Conservation (phyloP, 2,797 vertebrate genomes). For the Prionace glauca region DNA sequence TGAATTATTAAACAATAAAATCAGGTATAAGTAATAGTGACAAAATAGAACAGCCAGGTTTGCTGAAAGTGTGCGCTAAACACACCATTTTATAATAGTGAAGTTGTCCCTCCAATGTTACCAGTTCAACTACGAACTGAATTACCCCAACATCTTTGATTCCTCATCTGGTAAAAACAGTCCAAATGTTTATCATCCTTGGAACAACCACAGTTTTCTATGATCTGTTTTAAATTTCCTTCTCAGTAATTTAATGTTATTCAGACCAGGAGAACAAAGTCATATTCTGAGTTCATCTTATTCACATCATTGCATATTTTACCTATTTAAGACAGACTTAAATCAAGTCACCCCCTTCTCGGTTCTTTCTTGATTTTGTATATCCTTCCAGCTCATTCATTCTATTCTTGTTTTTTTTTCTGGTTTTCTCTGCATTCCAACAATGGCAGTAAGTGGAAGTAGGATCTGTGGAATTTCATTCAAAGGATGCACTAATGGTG, state of each 20-base stretch:
- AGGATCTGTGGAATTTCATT: background rate
- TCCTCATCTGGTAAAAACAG: background rate
- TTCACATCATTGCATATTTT: background rate
- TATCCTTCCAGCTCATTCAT: background rate
- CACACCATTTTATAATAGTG: background rate
- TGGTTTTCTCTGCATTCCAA: background rate
- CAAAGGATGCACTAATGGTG: background rate
- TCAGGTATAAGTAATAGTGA: background rate
- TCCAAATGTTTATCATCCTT: constrained; percentile 8
- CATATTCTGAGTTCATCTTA: background rate
- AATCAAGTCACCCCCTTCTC: background rate
- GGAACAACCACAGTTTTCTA: background rate
- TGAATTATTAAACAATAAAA: background rate
- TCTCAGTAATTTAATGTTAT: constrained; percentile 9
- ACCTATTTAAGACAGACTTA: background rate
- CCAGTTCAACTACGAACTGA: background rate
- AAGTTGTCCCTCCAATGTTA: background rate
- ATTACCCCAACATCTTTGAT: background rate
- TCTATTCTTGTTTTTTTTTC: background rate
- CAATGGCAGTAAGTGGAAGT: background rate
- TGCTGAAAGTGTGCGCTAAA: background rate
- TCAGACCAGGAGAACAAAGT: background rate
- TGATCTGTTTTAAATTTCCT: background rate
- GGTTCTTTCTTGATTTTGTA: background rate
- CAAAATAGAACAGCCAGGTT: background rate